Evolutionary conservation across 2,113 vertebrate genomes (phyloP), one percentile per base, ranked within the genome.

Genomic region (Pachycephala philippinensis): DNA sequence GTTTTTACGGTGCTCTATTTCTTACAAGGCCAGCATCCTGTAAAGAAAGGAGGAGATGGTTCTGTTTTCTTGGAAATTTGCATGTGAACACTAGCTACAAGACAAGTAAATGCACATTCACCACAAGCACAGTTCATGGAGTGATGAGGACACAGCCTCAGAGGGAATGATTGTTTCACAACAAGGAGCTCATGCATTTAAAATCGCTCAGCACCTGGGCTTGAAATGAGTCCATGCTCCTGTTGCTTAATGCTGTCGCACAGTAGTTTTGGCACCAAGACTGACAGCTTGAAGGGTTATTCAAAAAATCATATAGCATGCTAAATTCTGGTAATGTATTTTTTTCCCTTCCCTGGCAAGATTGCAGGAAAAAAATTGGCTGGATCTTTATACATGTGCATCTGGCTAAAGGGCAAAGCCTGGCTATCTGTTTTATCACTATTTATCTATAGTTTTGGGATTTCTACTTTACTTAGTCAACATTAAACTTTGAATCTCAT

Each of bases 151-250:
- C 95, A 92, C 86, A 88, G 64, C 59, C 96, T 97, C 95, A 82
- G 59, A 97, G 93, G 89, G 81, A 97, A 96, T 93, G 82, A 97
- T 89, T 98, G 97, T 97, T 98, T 98, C 97, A 94, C 96, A 97
- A 97, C 91, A 96, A 97, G 95, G 83, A 97, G 63, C 52, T 97
- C 92, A 96, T 97, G 93, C 88, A 95, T 98, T 98, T 97, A 95
- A 97, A 97, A 98, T 97, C 37, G 28, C 79, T 97, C 53, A 21
- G 96, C 96, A 98, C 97, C 97, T 98, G 96, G 93, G 42, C 94
- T 97, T 97, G 98, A 98, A 98, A 97, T 91, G 83, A 93, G 77
- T 96, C 95, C 97, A 94, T 93, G 84, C 40, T 95, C 91, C 94
- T 96, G 84, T 97, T 97, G 96, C 71, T 96, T 97, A 95, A 95